A percentile compares a stretch with the other conserved stretches of the same genome.
Evolutionary conservation across 2,888 invertebrate species (phyloP).

Genomic region (Ceraclea dissimilis): DNA sequence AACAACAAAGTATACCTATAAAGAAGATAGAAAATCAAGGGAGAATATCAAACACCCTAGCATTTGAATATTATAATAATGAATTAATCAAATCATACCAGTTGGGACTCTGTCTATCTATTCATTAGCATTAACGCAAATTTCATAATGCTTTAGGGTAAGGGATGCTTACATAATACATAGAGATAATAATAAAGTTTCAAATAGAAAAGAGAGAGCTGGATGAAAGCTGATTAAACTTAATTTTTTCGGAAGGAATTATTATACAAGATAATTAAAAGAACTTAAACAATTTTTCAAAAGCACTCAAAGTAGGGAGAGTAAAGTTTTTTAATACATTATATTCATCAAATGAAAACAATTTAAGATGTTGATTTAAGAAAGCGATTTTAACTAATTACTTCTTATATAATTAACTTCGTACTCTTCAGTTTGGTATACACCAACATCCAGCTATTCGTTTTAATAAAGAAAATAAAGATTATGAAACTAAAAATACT

Average conservation of each 20-base stretch:
- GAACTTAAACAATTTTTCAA: slow-evolving; percentile 5
- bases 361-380: neutral
- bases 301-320: slow-evolving; percentile 1
- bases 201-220: neutral
- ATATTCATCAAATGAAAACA: slow-evolving; percentile 2
- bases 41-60: too few relatives aligned
- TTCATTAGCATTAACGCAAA: neutral
- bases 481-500: too few relatives aligned
- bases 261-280: neutral
- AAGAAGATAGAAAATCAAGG: too few relatives aligned
- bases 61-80: too few relatives aligned
- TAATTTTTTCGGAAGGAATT: neutral
- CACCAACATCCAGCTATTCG: too few relatives aligned
- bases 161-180: neutral
- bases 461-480: too few relatives aligned
- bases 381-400: neutral
- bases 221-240: neutral
- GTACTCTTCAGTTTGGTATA: too few relatives aligned
- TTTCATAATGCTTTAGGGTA: neutral
- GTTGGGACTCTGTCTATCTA: neutral
- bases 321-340: neutral
- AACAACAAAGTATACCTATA: too few relatives aligned
- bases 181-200: neutral
- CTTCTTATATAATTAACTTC: too few relatives aligned
- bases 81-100: too few relatives aligned